Evolutionary conservation across 2,113 vertebrate species (phyloP), one percentile per base, ranked within the genome.

Genomic region (Sinocyclocheilus maitianheensis): DNA sequence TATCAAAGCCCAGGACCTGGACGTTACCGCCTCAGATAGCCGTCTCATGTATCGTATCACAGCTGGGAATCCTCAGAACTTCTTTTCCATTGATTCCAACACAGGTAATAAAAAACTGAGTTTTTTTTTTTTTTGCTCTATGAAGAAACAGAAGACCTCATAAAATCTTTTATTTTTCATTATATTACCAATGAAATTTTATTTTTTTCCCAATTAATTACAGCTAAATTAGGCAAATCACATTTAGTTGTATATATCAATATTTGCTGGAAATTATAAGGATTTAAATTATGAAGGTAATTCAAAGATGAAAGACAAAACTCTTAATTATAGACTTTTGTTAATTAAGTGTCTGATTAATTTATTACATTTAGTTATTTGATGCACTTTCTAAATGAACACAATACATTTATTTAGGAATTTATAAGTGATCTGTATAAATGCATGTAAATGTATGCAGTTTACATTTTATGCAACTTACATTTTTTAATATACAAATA

Each of bases 11-110:
- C 95, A 96, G 88, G 98, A 99, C 91, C 97, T 97, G 0, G 98
- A 99, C 89, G 94, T 96, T 65, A 96, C 92, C 20, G 90, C 93
- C 74, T 87, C 94, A 24, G 95, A 93, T 81, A 96, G 96, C 77
- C 96, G 95, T n/a, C 93, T 99, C 85, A 96, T 91, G 37, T 99
- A 98, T 89, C 95, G 97, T 86, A 99, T 99, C 93, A 96, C 96
- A 20, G 97, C 97, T 43, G 98, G 98, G 87, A 99, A 99, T 90
- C 98, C 98, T 5, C 98, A 99, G 94, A 99, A 99, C 88, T 99
- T 99, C 93, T 99, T 99, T 86, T 93, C 94, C 46, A 98, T 99
- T 90, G 96, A 98, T 88, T 88, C 94, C 63, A 98, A 96, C 95
- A 98, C 98, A 95, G 98, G 98, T 98, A 94, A 95, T 26, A 12